A percentile compares a stretch with the other conserved stretches of the same genome.
Evolutionary conservation across 1,140 invertebrate genomes (phyloP).

Genomic region (Bombus cullumanus): DNA sequence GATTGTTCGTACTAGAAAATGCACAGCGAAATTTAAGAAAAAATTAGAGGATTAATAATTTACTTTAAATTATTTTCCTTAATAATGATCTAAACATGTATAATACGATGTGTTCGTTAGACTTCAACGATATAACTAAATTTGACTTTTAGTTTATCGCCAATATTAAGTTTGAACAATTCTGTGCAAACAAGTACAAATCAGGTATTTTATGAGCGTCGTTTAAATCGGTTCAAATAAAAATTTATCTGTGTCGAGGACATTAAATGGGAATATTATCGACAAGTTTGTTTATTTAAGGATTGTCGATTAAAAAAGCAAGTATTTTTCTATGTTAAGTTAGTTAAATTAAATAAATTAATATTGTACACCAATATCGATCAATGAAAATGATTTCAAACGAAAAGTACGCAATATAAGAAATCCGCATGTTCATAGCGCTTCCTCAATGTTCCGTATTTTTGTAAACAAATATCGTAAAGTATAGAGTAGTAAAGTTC

Average conservation of each 20-base stretch:
- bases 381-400: not conserved
- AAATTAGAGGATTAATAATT: not conserved
- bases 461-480: not conserved
- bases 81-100: not conserved
- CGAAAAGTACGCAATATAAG: not conserved
- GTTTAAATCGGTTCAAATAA: not conserved
- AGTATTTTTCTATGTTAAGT: not conserved
- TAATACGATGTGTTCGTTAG: not conserved
- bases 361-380: not conserved
- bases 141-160: not conserved
- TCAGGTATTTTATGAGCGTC: not conserved
- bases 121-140: not conserved
- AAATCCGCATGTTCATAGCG: not conserved
- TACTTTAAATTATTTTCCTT: not conserved
- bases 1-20: not conserved
- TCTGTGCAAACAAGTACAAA: not conserved
- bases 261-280: too few species aligned
- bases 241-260: not conserved
- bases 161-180: not conserved
- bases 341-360: not conserved
- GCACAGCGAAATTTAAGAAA: not conserved
- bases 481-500: not conserved
- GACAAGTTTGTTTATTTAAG: too few species aligned
- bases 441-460: not conserved
- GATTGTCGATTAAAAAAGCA: too few species aligned